Base-by-base conservation (phyloP, 2,888 invertebrate species). In the Anorthoa munda region DNA sequence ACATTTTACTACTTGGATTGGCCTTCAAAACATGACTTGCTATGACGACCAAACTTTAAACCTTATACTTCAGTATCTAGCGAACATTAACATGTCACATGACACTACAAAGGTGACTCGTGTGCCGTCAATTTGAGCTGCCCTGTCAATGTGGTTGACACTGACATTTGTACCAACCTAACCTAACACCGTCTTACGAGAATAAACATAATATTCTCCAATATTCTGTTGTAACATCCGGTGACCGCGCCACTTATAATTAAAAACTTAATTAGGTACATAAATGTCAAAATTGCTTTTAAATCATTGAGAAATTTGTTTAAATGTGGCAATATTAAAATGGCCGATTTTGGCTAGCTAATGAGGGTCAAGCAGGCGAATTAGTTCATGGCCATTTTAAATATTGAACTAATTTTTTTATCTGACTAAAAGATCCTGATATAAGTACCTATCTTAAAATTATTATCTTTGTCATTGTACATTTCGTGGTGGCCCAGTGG, bases 41-140 rank as follows among this genome's bases (percentile, higher is more conserved):
- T 45, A 2, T 39, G 9, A 53, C 11, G 51, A 17, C 17, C 31
- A 61, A 63, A 61, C 23, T 77, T 63, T 71, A 63, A 53, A 61
- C 56, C 55, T 56, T 15, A 45, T 45, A 66, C 66, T 55, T 46
- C 55, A 55, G n/a, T 50, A 50, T n/a, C 21, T 50, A 17, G 67
- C 39, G 1, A 75, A 75, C 17, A 79, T 66, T 73, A 18, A 26
- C 72, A 50, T 58, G 61, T 66, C 79, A 71, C n/a, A 31, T 53
- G 64, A 64, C n/a, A 31, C 48, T 55, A 64, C 63, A 59, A 51
- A 80, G 61, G 39, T 50, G 67, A 66, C 65, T 83, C 89, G 86
- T 88, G 88, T 65, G 68, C 66, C 53, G 77, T 75, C 80, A 88
- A 89, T 89, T 89, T 84, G 87, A 86, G 67, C 81, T 75, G 56